These are phyloP conservation scores for Lochmaea capreae DNA, from an alignment of 2,888 invertebrate species.

Conservation along the genomic window DNA sequence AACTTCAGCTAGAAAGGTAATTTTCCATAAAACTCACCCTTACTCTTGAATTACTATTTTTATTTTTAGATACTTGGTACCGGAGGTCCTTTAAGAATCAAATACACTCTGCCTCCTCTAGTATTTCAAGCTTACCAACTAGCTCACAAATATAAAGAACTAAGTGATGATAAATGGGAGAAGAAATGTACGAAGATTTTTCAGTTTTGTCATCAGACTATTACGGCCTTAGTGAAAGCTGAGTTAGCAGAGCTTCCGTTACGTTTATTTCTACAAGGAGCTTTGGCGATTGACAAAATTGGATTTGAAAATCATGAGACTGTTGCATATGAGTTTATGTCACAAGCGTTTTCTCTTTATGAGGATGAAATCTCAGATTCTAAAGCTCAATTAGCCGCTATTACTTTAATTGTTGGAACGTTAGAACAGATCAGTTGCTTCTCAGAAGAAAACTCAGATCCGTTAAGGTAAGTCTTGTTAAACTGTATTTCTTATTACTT, in stretches of 20 bases:
- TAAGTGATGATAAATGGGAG: slow-evolving; percentile 97
- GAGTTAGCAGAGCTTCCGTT: slow-evolving; percentile 94
- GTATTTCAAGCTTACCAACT: slow-evolving; percentile 94
- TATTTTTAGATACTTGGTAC: slow-evolving; percentile 75
- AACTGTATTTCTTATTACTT: background rate
- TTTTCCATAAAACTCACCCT: background rate
- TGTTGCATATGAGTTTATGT: slow-evolving; percentile 98
- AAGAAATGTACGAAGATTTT: slow-evolving; percentile 98
- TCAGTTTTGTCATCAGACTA: slow-evolving; percentile 97
- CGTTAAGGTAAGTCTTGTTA: slow-evolving; percentile 68
- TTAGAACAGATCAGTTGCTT: slow-evolving; percentile 96
- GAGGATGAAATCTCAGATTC: slow-evolving; percentile 99
- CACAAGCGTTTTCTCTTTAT: slow-evolving; percentile 94
- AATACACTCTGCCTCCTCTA: slow-evolving; percentile 92
- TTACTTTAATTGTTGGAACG: slow-evolving; percentile 94
- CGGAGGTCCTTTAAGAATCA: slow-evolving; percentile 91
- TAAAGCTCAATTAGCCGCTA: slow-evolving; percentile 95
- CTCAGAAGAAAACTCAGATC: slow-evolving; percentile 96
- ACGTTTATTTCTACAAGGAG: slow-evolving; percentile 94
- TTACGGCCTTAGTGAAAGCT: slow-evolving; percentile 93
- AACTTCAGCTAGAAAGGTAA: slow-evolving; percentile 83
- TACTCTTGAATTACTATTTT: background rate
- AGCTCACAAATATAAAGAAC: slow-evolving; percentile 83
- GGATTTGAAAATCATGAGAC: slow-evolving; percentile 95
- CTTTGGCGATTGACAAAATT: slow-evolving; percentile 91